phyloP scores from a whole-genome alignment of 2,888 invertebrate species.

The Acrobasis suavella region DNA sequence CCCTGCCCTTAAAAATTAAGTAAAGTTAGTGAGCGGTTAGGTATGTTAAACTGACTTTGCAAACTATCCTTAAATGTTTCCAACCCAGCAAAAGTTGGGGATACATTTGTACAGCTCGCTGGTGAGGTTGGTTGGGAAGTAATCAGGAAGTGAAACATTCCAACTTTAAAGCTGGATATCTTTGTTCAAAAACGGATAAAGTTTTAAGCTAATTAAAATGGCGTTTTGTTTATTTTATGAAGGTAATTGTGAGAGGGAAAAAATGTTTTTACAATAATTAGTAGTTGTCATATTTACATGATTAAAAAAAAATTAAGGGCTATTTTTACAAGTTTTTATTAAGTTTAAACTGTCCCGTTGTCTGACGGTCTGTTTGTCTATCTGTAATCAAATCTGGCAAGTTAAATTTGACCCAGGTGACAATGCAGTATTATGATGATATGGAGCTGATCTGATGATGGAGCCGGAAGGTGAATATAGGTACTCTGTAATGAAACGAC shows the following conservation, averaged over 20 bases:
- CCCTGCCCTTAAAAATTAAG: background rate
- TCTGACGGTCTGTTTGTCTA: too few relatives aligned
- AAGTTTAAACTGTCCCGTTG: too few relatives aligned
- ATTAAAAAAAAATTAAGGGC: too few relatives aligned
- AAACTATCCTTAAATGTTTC: constrained; percentile 43
- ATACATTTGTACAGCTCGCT: constrained; percentile 47
- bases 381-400: too few relatives aligned
- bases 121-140: constrained; percentile 50
- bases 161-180: constrained; percentile 43
- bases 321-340: too few relatives aligned
- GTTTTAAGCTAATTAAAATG: background rate
- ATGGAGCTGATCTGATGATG: too few relatives aligned
- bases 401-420: too few relatives aligned
- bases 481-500: too few relatives aligned
- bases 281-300: too few relatives aligned
- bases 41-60: constrained; percentile 43
- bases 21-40: constrained; percentile 20
- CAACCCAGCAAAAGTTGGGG: constrained; percentile 50
- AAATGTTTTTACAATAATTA: too few relatives aligned
- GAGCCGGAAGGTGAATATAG: too few relatives aligned
- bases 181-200: constrained; percentile 25
- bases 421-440: too few relatives aligned
- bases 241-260: background rate
- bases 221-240: background rate
- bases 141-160: constrained; percentile 62